These are phyloP conservation scores for Pipistrellus pipistrellus DNA, from an alignment of 2,797 vertebrate species.

Conservation along the genomic window DNA sequence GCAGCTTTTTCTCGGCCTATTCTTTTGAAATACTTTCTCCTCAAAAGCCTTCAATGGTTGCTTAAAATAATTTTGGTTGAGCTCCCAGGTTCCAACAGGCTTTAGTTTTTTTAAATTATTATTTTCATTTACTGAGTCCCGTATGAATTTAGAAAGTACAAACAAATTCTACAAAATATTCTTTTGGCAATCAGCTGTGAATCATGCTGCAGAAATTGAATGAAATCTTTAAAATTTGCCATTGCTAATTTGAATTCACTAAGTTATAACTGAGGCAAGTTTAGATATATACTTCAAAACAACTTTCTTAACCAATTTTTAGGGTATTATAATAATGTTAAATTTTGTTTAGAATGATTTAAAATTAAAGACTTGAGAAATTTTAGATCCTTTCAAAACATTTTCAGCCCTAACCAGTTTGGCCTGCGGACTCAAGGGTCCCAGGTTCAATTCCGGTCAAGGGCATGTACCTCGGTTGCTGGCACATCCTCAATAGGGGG, in stretches of 20 bases:
- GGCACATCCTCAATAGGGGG: too few species aligned
- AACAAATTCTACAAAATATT: slow-evolving; percentile 30
- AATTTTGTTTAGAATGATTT: slow-evolving; percentile 54
- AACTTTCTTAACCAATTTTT: slow-evolving; percentile 36
- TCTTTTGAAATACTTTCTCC: slow-evolving; percentile 62
- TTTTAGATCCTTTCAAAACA: not conserved
- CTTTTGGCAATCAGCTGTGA: not conserved
- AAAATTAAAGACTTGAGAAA: slow-evolving; percentile 52
- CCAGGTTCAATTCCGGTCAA: too few species aligned
- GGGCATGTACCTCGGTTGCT: too few species aligned
- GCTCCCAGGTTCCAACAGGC: not conserved
- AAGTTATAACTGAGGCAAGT: slow-evolving; percentile 34
- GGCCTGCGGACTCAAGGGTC: too few species aligned
- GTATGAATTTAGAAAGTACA: slow-evolving; percentile 5
- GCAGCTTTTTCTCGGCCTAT: slow-evolving; percentile 16
- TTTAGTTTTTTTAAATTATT: slow-evolving; percentile 18
- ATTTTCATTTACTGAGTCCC: slow-evolving; percentile 51
- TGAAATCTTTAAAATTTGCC: slow-evolving; percentile 46
- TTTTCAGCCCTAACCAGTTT: not conserved
- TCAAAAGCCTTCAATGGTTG: slow-evolving; percentile 25
- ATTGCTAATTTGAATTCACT: slow-evolving; percentile 30
- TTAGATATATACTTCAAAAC: slow-evolving; percentile 59
- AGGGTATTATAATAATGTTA: slow-evolving; percentile 38
- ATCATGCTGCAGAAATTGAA: slow-evolving; percentile 11
- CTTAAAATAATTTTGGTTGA: slow-evolving; percentile 55